Base-by-base conservation (phyloP, 2,113 vertebrate species). In the Cromileptes altivelis region DNA sequence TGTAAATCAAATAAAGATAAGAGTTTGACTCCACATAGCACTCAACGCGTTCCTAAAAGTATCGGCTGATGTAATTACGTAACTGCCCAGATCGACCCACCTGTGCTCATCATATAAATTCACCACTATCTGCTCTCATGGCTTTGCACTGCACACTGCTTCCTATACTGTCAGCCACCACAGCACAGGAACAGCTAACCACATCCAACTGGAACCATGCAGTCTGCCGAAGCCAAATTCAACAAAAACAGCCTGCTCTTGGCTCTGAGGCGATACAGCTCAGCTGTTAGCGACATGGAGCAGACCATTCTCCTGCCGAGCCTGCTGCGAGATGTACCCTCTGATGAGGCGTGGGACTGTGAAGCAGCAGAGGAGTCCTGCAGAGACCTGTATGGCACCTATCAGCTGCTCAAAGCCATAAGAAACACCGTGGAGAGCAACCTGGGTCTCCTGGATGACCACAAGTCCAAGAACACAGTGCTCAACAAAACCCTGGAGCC, bases 221-320 rank as follows among this genome's bases (percentile, higher is more conserved):
- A 95, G 80, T 85, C 86, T 40, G 73, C 75, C 53, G 85, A 95
- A 0, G 25, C 25, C 47, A 92, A 60, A 77, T 56, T 62, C 1
- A 81, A 89, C 67, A 80, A 8, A n/a, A 95, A 78, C 82, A 89
- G 91, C 84, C 88, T 95, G 6, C 74, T 87, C 64, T 7, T 91
- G 0, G 80, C 94, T 56, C 94, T 97, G 94, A 95, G 93, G 64
- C 87, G 88, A 74, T 99, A 98, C 94, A 94, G 94, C 21, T 91
- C 94, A 0, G 94, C 93, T 0, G 95, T 96, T 0, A 92, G 83
- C 2, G 92, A 96, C 92, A 98, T 98, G 98, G 97, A 98, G 92
- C 96, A 96, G 80, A 97, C 97, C 49, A 87, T 98, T 55, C 96
- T 99, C 93, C 94, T 99, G 77, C 97, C 98, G 57, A 98, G 96